phyloP scores from a whole-genome alignment of 2,113 vertebrate genomes.

The Suncus etruscus region DNA sequence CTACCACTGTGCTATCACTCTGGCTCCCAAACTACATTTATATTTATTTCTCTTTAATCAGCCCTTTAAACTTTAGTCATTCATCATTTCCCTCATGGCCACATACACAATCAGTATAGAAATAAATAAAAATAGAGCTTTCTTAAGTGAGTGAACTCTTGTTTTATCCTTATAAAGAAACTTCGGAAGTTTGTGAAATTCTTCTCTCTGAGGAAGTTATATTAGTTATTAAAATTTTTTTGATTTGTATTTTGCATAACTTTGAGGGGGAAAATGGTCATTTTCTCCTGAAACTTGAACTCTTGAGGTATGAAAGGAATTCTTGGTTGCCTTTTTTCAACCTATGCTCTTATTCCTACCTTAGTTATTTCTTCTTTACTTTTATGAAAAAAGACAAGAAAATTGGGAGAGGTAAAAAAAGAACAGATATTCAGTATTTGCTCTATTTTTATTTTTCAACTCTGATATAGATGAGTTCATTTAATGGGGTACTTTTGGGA shows the following conservation, averaged over 20 bases:
- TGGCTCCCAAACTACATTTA: no score
- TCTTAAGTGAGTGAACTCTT: background rate
- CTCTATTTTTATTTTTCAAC: background rate
- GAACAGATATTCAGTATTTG: background rate
- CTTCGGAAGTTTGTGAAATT: background rate
- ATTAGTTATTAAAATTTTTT: background rate
- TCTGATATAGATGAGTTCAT: background rate
- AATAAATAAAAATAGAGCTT: no score
- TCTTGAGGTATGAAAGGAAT: background rate
- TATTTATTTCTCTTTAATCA: no score
- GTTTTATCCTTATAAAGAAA: background rate
- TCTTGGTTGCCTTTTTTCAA: background rate
- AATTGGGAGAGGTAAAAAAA: background rate
- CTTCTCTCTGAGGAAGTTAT: background rate
- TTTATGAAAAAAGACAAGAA: background rate
- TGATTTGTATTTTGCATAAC: background rate
- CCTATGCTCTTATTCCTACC: background rate
- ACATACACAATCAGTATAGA: no score
- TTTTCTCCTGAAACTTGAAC: slow-evolving; percentile 15
- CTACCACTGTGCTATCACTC: no score
- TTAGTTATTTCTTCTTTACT: background rate
- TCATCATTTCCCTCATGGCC: no score
- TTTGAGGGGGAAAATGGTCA: background rate
- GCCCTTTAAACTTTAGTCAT: no score
- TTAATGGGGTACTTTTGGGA: background rate